Conservation (phyloP, 2,797 vertebrate genomes). For the Alcedo atthis region DNA sequence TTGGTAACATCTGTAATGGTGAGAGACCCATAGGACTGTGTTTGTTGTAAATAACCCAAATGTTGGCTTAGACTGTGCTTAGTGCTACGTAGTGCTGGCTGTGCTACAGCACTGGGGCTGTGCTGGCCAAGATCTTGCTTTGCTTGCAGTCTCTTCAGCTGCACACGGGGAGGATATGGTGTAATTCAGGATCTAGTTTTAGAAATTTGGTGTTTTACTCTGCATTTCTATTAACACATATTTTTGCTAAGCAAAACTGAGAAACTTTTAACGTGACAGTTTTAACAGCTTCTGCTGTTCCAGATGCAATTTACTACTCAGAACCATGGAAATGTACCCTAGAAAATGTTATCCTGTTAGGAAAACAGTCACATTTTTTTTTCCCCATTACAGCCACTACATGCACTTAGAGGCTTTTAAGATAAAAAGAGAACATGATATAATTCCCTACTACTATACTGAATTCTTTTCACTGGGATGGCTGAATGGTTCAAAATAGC, state of each 20-base stretch:
- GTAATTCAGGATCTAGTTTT: neutral
- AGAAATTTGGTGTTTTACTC: neutral
- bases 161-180: neutral
- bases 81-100: neutral
- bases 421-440: neutral
- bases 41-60: neutral
- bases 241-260: neutral
- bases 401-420: neutral
- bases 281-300: neutral
- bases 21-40: neutral
- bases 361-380: neutral
- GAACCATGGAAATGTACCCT: neutral
- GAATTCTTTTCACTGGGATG: constrained; percentile 21
- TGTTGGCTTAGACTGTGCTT: neutral
- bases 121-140: neutral
- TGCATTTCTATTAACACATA: neutral
- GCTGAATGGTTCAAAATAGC: constrained; percentile 19
- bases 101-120: neutral
- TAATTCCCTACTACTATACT: neutral
- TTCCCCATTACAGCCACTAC: neutral
- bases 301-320: neutral
- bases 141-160: neutral
- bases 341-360: neutral
- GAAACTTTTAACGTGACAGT: neutral
- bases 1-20: neutral